These are phyloP conservation scores for Xiphorhynchus erythropygius DNA, from an alignment of 2,797 vertebrate genomes.

Conservation along the genomic window DNA sequence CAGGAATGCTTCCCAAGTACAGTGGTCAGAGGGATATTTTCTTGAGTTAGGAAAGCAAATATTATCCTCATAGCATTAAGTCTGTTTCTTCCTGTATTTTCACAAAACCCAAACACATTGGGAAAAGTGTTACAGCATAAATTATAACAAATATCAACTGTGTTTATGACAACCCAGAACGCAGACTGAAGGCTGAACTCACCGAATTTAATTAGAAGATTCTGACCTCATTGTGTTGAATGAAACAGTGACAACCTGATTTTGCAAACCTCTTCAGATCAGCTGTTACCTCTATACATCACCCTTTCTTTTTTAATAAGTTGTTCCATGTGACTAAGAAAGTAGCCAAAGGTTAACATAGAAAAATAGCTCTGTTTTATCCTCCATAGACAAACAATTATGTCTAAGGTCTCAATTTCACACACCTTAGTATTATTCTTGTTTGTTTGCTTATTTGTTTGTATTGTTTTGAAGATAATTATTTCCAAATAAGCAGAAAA, in stretches of 20 bases:
- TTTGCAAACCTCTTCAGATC: background rate
- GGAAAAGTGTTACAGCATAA: background rate
- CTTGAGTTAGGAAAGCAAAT: background rate
- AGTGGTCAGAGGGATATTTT: background rate
- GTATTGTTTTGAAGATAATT: slow-evolving; percentile 5
- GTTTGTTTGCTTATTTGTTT: background rate
- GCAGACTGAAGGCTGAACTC: background rate
- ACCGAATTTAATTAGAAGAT: slow-evolving; percentile 16
- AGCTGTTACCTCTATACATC: slow-evolving; percentile 14
- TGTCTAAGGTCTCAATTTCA: slow-evolving; percentile 36
- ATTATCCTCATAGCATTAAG: background rate
- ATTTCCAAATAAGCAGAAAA: slow-evolving; percentile 14
- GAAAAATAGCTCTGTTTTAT: slow-evolving; percentile 36
- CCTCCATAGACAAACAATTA: slow-evolving; percentile 10
- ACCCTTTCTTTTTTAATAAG: slow-evolving; percentile 17
- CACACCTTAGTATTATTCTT: background rate
- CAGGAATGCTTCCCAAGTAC: background rate
- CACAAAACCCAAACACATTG: background rate
- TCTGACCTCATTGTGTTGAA: slow-evolving; percentile 12
- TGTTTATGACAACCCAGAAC: slow-evolving; percentile 9
- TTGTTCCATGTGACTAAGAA: slow-evolving; percentile 42
- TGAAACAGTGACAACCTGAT: background rate
- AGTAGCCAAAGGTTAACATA: slow-evolving; percentile 44
- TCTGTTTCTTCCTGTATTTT: slow-evolving; percentile 20
- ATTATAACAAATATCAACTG: slow-evolving; percentile 13